Conservation (phyloP, 2,797 vertebrate species). For the Anguilla megastoma region DNA sequence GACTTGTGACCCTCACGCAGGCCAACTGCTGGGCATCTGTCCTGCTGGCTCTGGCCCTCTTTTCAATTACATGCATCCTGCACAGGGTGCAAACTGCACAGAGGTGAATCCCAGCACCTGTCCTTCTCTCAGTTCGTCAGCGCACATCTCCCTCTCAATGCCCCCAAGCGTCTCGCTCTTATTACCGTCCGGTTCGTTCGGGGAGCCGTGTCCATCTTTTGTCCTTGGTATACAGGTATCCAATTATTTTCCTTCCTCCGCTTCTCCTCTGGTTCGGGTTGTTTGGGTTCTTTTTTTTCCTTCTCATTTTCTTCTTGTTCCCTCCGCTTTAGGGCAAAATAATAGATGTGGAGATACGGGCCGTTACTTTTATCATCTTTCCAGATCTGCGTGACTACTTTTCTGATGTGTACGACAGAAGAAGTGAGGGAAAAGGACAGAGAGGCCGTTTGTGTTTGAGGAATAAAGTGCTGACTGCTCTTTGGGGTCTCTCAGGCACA, state of each 20-base stretch:
- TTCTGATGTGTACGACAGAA: background rate
- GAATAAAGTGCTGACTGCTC: background rate
- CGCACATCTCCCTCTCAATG: background rate
- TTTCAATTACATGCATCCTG: background rate
- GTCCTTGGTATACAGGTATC: conserved; percentile 17
- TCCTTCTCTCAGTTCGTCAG: background rate
- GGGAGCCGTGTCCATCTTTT: background rate
- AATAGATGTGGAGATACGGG: background rate
- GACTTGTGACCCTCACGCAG: background rate
- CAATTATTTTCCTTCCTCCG: background rate
- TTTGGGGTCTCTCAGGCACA: background rate
- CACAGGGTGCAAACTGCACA: background rate
- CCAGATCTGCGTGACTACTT: background rate
- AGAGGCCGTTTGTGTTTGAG: background rate
- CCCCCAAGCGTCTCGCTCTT: background rate
- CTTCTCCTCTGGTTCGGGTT: background rate
- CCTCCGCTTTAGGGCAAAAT: background rate
- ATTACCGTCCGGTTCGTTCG: background rate
- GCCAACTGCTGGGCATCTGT: background rate
- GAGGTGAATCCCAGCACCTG: background rate
- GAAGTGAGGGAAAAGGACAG: background rate
- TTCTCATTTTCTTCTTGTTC: background rate
- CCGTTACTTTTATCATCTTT: background rate
- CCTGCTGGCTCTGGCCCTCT: background rate
- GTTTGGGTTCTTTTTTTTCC: background rate